Percentiles rank a stretch among this genome's conserved stretches.
These are phyloP conservation scores for Limnothrissa miodon DNA, from an alignment of 2,113 vertebrate genomes.

Conservation along the genomic window DNA sequence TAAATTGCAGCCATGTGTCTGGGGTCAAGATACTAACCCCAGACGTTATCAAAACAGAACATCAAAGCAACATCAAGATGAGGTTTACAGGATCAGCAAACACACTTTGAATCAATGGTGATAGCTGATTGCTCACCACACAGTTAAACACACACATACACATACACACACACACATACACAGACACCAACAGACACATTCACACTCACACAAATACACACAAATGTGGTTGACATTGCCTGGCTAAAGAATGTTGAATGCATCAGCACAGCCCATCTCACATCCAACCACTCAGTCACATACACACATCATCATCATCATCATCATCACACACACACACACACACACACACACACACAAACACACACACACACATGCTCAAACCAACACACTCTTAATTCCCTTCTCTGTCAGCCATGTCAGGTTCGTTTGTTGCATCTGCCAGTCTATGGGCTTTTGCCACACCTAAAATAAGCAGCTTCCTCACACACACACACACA, in stretches of 20 bases:
- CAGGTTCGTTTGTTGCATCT: constrained; percentile 12
- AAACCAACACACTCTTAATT: background rate
- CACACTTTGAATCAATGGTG: background rate
- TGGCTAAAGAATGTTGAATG: background rate
- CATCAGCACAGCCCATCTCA: background rate
- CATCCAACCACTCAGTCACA: background rate
- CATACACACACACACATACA: background rate
- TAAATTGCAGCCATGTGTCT: background rate
- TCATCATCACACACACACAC: background rate
- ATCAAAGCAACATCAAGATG: constrained; percentile 4
- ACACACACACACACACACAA: background rate
- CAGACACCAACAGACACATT: background rate
- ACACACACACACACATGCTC: background rate
- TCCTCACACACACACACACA: constrained; percentile 35
- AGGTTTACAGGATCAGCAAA: background rate
- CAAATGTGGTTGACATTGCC: background rate
- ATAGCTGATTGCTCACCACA: background rate
- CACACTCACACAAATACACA: background rate
- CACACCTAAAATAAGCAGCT: constrained; percentile 2
- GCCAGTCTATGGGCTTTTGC: background rate
- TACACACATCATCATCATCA: background rate
- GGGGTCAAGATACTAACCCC: background rate
- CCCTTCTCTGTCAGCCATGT: background rate
- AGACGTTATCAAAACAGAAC: background rate
- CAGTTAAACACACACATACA: background rate